phyloP scores from a whole-genome alignment of 2,797 vertebrate species.

The Poecilia picta region DNA sequence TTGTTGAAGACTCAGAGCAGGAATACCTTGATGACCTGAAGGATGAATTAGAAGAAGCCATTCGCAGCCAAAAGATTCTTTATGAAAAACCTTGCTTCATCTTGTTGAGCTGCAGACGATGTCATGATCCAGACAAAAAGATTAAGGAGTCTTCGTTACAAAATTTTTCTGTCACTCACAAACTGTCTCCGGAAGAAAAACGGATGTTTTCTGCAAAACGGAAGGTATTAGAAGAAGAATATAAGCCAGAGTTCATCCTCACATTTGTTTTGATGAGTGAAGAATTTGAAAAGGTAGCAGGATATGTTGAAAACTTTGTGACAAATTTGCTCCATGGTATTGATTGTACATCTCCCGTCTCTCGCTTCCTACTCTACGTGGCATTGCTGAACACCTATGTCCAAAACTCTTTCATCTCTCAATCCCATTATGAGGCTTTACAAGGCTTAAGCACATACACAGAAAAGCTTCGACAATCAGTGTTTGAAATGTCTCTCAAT shows the following conservation, averaged over 20 bases:
- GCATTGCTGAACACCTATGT: slow-evolving; percentile 86
- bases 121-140: slow-evolving; percentile 77
- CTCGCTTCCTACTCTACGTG: slow-evolving; percentile 80
- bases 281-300: slow-evolving; percentile 66
- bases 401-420: slow-evolving; percentile 83
- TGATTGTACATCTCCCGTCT: slow-evolving; percentile 67
- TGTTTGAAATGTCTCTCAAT: slow-evolving; percentile 78
- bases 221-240: slow-evolving; percentile 66
- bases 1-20: slow-evolving; percentile 84
- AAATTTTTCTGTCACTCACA: slow-evolving; percentile 85
- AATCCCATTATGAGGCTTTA: slow-evolving; percentile 86
- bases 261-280: slow-evolving; percentile 87
- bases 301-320: slow-evolving; percentile 79
- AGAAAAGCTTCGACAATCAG: slow-evolving; percentile 58
- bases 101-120: slow-evolving; percentile 82
- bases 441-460: slow-evolving; percentile 62
- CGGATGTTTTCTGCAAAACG: slow-evolving; percentile 76
- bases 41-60: slow-evolving; percentile 72
- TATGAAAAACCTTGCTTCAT: slow-evolving; percentile 78
- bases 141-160: slow-evolving; percentile 76
- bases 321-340: slow-evolving; percentile 78
- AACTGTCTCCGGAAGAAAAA: slow-evolving; percentile 80
- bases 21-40: slow-evolving; percentile 83
- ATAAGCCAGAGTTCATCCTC: slow-evolving; percentile 76
- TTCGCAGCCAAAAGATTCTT: slow-evolving; percentile 68